A percentile compares a stretch with the other conserved stretches of the same genome.
Conservation (phyloP, 2,888 invertebrate species). For the Plagodis dolabraria region DNA sequence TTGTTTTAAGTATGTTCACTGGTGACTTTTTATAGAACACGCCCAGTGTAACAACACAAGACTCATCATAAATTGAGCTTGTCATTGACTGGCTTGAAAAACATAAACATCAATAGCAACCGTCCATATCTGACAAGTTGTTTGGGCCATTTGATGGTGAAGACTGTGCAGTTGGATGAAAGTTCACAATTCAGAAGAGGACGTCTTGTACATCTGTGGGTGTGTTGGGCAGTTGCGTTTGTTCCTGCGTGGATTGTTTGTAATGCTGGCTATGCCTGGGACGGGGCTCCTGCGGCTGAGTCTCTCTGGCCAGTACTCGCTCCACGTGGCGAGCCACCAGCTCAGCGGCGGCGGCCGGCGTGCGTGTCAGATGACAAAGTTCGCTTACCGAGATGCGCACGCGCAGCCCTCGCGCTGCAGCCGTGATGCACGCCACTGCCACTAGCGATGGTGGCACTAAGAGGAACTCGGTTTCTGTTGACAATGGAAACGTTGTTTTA, state of each 20-base stretch:
- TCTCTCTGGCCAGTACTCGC: constrained; percentile 83
- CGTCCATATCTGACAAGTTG: no score
- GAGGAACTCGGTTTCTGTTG: constrained; percentile 89
- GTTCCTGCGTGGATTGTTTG: constrained; percentile 65
- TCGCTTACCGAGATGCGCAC: constrained; percentile 75
- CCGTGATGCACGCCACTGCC: constrained; percentile 88
- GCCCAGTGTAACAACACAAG: no score
- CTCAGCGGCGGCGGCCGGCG: constrained; percentile 81
- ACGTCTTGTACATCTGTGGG: constrained; percentile 88
- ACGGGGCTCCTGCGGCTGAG: constrained; percentile 77
- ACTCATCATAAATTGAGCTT: no score
- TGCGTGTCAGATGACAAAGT: constrained; percentile 75
- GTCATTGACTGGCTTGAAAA: no score
- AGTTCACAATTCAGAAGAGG: constrained; percentile 69
- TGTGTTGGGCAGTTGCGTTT: constrained; percentile 81
- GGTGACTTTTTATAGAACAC: no score
- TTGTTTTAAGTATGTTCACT: no score
- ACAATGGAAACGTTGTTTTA: constrained; percentile 47
- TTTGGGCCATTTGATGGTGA: no score
- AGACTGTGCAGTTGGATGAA: not conserved
- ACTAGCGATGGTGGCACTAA: constrained; percentile 89
- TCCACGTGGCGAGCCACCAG: constrained; percentile 84
- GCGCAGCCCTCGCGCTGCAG: constrained; percentile 87
- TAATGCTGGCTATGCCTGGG: constrained; percentile 56
- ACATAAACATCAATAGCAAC: no score